phyloP scores from a whole-genome alignment of 1,140 invertebrate genomes.

The Bombus cullumanus region DNA sequence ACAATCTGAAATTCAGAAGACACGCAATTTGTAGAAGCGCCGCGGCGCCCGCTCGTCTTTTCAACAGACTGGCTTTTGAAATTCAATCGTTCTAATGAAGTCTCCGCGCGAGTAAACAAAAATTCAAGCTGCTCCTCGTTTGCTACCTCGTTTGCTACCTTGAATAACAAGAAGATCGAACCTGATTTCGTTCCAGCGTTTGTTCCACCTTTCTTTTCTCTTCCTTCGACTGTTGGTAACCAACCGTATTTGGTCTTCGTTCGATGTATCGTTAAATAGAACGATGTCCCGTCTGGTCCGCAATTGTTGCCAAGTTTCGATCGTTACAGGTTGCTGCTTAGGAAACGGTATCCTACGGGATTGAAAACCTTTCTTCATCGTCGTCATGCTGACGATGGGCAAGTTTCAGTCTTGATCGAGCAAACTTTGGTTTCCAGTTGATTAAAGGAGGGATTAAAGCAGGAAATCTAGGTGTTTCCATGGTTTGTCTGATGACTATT shows the following conservation, averaged over 20 bases:
- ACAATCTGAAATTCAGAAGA: conserved; percentile 11
- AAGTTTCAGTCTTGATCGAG: neutral
- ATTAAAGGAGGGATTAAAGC: no score
- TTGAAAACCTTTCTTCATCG: no score
- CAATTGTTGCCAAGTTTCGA: neutral
- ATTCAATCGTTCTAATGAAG: conserved; percentile 28
- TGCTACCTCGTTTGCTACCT: no score
- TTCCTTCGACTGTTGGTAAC: neutral
- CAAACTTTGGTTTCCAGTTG: neutral
- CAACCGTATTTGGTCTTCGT: fast-evolving
- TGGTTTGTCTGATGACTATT: neutral
- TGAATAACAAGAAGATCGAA: neutral
- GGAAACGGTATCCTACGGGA: neutral
- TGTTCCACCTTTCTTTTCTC: neutral
- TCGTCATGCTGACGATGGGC: neutral
- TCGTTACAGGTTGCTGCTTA: neutral
- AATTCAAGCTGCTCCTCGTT: neutral
- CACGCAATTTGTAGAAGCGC: neutral
- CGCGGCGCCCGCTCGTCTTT: neutral
- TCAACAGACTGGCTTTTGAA: neutral
- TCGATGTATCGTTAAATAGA: neutral
- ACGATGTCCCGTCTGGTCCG: no score
- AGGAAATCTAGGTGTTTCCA: neutral
- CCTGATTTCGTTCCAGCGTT: neutral
- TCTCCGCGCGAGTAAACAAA: conserved; percentile 11